Evolutionary conservation across 2,797 vertebrate species (phyloP), one percentile per base, ranked within the genome.

Genomic region (Sebastes minor): DNA sequence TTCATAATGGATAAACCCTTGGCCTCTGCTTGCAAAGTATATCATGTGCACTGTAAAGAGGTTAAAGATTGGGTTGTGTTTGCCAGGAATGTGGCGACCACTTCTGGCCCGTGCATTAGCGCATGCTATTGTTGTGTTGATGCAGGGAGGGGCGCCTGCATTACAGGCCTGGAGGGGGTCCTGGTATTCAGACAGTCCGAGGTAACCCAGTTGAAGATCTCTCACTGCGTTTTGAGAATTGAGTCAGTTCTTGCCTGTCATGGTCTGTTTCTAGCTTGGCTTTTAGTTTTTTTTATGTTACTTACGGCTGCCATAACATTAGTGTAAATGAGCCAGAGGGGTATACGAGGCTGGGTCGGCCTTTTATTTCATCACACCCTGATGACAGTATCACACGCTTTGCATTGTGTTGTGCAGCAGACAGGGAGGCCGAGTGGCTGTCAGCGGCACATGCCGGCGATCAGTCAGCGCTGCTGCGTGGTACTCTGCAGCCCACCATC

Each of bases 1-100:
- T 96, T 95, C 94, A 96, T 96, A 95, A 95, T 95, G 93, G 92
- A 95, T 95, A 88, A 87, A 90, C 27, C 86, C 62, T 77, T 81
- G 80, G 76, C 91, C 92, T 82, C 83, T 82, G 90, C 91, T 91
- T 91, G 93, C 92, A 94, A 94, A 93, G 90, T 94, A 92, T 95
- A 95, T 93, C 93, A 92, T 94, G 90, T 74, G 74, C 92, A 89
- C 90, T 88, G 92, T 91, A 94, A 94, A 92, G 92, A 93, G 94
- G 94, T 95, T 94, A 96, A 94, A 93, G 94, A 94, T 94, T 92
- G 88, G 91, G 70, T 78, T 88, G 88, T 92, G 91, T 94, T 93
- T 89, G 91, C 88, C 76, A 84, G 90, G 88, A 92, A 92, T 86
- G 88, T 83, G 87, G 87, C 12, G 78, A 86, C 88, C 88, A 86